A percentile compares a stretch with the other conserved stretches of the same genome.
phyloP scores from a whole-genome alignment of 1,140 invertebrate species.

The Apis laboriosa region DNA sequence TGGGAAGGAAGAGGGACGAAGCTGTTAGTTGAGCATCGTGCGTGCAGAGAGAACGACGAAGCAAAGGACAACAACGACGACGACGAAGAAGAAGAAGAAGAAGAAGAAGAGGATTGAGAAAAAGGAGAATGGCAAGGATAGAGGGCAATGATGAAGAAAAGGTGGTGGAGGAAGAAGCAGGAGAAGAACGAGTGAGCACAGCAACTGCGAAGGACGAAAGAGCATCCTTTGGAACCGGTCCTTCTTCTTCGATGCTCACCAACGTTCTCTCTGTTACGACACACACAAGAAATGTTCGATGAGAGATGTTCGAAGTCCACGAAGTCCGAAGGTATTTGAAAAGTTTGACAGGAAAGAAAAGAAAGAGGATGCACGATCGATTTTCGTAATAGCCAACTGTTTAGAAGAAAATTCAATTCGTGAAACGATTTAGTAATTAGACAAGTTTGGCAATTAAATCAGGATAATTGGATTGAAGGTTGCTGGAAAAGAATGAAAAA shows the following conservation, averaged over 20 bases:
- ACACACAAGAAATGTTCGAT: conserved; percentile 41
- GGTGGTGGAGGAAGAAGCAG: conserved; percentile 25
- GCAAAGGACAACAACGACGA: conserved; percentile 21
- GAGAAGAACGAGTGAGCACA: conserved; percentile 37
- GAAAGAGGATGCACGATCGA: not conserved
- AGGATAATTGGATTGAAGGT: not conserved
- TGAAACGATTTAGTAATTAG: not conserved
- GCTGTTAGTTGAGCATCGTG: conserved; percentile 30
- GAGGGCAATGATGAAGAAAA: conserved; percentile 20
- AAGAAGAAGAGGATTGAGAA: conserved; percentile 12
- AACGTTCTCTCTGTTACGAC: conserved; percentile 38
- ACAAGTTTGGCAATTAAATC: accelerated
- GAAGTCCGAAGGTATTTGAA: not conserved
- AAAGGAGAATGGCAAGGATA: conserved; percentile 31
- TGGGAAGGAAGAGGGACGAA: not conserved
- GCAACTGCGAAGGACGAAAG: conserved; percentile 62
- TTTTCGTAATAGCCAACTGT: not conserved
- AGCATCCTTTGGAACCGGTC: conserved; percentile 80
- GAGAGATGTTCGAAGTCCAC: conserved; percentile 33
- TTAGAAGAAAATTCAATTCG: not conserved
- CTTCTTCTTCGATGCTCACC: conserved; percentile 63
- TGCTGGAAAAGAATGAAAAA: not conserved
- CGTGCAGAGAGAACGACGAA: conserved; percentile 36
- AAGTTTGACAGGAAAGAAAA: not conserved
- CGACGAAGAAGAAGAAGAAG: conserved; percentile 7